Evolutionary conservation across 2,888 invertebrate genomes (phyloP), one percentile per base, ranked within the genome.

Genomic region (Macrosiphum euphorbiae): DNA sequence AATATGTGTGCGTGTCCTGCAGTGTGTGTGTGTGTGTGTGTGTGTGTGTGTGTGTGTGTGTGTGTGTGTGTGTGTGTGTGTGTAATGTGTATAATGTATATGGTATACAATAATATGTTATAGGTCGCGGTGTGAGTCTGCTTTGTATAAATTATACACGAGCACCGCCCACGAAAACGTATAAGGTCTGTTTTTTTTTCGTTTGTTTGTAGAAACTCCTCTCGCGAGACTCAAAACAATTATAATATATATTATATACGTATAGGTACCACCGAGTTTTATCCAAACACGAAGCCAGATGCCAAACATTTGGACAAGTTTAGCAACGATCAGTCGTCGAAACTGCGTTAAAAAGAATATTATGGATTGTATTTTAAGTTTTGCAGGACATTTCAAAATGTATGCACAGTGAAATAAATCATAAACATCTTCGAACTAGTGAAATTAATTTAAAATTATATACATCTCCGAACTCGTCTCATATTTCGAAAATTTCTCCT

Each of bases 131-230:
- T 78, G 78, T 35, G 78, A 78, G 78, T 78, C 78, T 78, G 78
- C 78, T 78, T 78, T 78, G 78, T 78, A 78, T 78, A 78, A 78
- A 41, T 78, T 78, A 78, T 35, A 78, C 35, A 78, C 78, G 78
- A 78, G 20, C 78, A 78, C 78, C 78, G 78, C 78, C 78, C 78
- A 78, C 78, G 78, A 78, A 78, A 35, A 78, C 78, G 2, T 78
- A 35, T 78, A 78, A 35, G 20, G 78, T 78, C 78, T 35, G 20
- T 78, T 78, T 78, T 78, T 78, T n/a, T n/a, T 67, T 35, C 78
- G 78, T 41, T 35, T 35, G 35, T 78, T 78, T 78, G 35, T 78
- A 78, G 35, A 41, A 78, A 78, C 35, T 78, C 78, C 78, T 35
- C 78, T 78, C 35, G 35, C 78, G 78, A 8, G 35, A 78, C 35